Percentiles rank a stretch among this genome's conserved stretches.
Evolutionary conservation across 2,797 vertebrate genomes (phyloP).

Genomic region (Argya squamiceps): DNA sequence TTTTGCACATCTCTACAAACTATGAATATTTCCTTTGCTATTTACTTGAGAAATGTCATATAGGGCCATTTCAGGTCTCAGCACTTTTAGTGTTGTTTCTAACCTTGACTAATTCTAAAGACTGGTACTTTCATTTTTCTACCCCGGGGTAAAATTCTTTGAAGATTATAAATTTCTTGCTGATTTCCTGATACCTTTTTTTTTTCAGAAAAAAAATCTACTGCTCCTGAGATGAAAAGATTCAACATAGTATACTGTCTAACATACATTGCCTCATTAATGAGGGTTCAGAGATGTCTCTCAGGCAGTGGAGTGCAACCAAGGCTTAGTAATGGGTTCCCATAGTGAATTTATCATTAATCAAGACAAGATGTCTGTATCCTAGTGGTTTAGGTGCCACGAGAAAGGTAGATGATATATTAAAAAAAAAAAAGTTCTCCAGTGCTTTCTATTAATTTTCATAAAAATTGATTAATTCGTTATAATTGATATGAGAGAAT

Average conservation of each 20-base stretch:
- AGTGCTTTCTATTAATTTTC: background rate
- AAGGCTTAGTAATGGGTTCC: background rate
- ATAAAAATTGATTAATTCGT: background rate
- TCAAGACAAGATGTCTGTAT: background rate
- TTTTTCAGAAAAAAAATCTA: background rate
- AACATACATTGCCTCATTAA: background rate
- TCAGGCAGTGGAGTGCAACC: background rate
- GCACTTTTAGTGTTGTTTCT: background rate
- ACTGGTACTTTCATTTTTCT: background rate
- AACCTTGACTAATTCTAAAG: background rate
- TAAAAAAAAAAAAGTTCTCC: background rate
- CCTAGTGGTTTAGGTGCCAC: background rate
- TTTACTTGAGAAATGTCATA: background rate
- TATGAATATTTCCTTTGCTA: background rate
- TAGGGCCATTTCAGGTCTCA: background rate
- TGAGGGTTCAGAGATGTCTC: background rate
- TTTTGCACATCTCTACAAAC: background rate
- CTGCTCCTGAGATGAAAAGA: background rate
- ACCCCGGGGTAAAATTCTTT: background rate
- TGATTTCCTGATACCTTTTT: background rate
- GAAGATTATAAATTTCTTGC: background rate
- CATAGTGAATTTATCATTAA: background rate
- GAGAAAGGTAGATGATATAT: background rate
- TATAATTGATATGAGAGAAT: background rate
- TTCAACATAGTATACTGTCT: background rate